Base-by-base conservation (phyloP, 92 coral and sea anemone genomes). In the Umimayanthus chanpuru region DNA sequence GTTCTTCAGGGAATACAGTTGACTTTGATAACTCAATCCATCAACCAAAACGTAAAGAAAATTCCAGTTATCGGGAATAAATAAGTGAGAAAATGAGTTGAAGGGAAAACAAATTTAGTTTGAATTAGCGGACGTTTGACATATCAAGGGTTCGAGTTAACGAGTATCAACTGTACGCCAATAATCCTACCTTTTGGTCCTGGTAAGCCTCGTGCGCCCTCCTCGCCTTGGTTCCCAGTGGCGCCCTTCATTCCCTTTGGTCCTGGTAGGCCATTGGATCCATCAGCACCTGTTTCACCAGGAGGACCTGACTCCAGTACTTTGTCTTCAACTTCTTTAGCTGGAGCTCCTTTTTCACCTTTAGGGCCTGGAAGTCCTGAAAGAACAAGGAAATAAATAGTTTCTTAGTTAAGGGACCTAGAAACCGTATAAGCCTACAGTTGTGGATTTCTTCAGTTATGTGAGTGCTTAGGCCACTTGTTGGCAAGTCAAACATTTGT, bases 301-400 rank as follows among this genome's bases (percentile, higher is more conserved):
- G 86, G 77, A 49, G 49, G 29, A 70, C 86, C 86, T 26, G 86
- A 43, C 20, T 82, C 58, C 30, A 82, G 39, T 9, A 41, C 86
- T 41, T 66, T 39, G 12, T 18, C 86, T 47, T 82, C 86, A 36
- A 82, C 86, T 9, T 25, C 39, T 7, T 67, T 82, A n/a, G 77
- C 86, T 49, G 23, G 38, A 0, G 38, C 61, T 65, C 86, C 86
- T 82, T 82, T 39, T 2, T 4, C 23, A 70, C 86, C 86, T 82
- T 66, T 82, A 4, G 86, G 86, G 20, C 86, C 86, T 23, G 61
- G 86, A 39, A 77, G 86, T 28, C 86, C 86, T 82, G 30, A 41
- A 20, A 32, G 21, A 38, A 14, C 73, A 68, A 68, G 5, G 73
- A 12, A 12, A n/a, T 32, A n/a, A 28, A 68, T 1, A 68, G 6